Evolutionary conservation across 2,888 invertebrate species (phyloP).

Genomic region (Scaeva pyrastri): DNA sequence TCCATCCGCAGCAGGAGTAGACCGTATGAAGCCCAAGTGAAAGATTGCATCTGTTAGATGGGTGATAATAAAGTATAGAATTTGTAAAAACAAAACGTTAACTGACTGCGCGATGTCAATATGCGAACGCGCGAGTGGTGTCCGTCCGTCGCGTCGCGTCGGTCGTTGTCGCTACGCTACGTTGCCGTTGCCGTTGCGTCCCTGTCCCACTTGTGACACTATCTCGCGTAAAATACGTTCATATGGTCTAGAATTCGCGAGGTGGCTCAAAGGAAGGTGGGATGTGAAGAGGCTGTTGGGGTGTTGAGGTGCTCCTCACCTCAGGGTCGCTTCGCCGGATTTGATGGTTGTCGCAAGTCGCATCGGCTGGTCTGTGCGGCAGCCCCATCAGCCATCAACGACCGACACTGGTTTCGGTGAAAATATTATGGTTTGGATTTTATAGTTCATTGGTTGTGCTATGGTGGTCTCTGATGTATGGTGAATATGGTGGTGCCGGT

Average conservation of each 20-base stretch:
- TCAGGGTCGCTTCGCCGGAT: conserved; percentile 43
- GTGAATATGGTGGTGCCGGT: conserved; percentile 47
- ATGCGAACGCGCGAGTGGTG: conserved; percentile 73
- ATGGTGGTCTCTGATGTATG: conserved; percentile 50
- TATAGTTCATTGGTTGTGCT: conserved; percentile 59
- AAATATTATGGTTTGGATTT: conserved; percentile 61
- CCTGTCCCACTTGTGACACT: conserved; percentile 58
- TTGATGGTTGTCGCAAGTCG: conserved; percentile 70
- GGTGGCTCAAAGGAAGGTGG: not conserved
- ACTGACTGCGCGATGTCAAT: conserved; percentile 77
- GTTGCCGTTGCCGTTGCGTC: not conserved
- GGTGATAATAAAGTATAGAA: conserved; percentile 76
- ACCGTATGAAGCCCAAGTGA: conserved; percentile 69
- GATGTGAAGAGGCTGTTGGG: no score
- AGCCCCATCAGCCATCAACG: not conserved
- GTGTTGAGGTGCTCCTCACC: conserved; percentile 19
- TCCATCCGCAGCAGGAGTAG: conserved; percentile 47
- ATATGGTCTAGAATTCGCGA: conserved; percentile 7
- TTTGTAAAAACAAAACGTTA: conserved; percentile 78
- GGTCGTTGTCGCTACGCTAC: not conserved
- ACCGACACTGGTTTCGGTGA: conserved; percentile 27
- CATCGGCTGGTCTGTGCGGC: conserved; percentile 9
- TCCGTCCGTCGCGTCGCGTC: conserved; percentile 28
- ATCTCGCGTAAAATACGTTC: conserved; percentile 9
- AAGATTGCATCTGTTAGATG: conserved; percentile 75